These are phyloP conservation scores for Stictonetta naevosa DNA, from an alignment of 2,113 vertebrate genomes.

Conservation along the genomic window DNA sequence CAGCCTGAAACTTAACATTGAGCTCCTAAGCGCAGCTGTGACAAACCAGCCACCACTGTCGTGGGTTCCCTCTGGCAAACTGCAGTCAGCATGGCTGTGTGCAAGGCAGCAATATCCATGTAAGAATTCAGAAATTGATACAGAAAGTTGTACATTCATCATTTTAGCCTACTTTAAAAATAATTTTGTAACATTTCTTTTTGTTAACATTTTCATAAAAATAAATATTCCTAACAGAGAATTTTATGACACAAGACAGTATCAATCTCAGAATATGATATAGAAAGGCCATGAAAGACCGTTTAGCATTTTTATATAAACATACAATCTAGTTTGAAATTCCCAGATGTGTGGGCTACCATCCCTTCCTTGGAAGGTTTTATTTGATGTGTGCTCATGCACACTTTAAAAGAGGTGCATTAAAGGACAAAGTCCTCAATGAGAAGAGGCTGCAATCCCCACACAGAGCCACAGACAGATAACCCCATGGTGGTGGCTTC, in stretches of 20 bases:
- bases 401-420: background rate
- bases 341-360: background rate
- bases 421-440: background rate
- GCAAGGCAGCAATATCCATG: background rate
- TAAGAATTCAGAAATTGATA: background rate
- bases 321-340: background rate
- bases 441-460: background rate
- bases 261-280: background rate
- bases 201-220: background rate
- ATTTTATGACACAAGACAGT: constrained; percentile 1
- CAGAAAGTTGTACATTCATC: background rate
- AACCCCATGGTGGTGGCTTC: background rate
- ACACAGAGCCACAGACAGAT: background rate
- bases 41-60: background rate
- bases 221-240: background rate
- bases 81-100: background rate
- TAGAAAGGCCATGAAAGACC: background rate
- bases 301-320: background rate
- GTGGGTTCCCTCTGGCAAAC: background rate
- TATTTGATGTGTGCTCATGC: background rate
- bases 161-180: background rate
- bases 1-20: background rate
- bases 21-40: background rate
- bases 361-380: background rate
- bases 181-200: background rate